A percentile compares a stretch with the other conserved stretches of the same genome.
phyloP scores from a whole-genome alignment of 1,140 invertebrate species.

The Camponotus vicinus region DNA sequence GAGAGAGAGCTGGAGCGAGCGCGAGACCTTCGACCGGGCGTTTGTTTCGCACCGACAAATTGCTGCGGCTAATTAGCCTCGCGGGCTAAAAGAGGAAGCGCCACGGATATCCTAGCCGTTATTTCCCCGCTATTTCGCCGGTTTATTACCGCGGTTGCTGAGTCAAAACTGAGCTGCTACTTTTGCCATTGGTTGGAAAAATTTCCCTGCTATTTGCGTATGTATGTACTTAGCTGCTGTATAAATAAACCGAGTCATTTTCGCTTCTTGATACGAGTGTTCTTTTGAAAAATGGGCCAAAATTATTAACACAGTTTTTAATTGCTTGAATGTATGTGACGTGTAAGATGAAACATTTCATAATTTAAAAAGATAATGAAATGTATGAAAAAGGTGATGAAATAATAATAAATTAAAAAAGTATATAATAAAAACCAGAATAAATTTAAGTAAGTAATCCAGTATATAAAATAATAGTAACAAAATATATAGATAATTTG shows the following conservation, averaged over 20 bases:
- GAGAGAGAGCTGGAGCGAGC: constrained; percentile 74
- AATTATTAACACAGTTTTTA: neutral
- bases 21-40: constrained; percentile 65
- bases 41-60: constrained; percentile 84
- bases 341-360: no score
- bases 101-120: neutral
- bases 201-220: neutral
- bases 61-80: constrained; percentile 83
- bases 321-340: neutral
- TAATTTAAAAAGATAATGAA: neutral
- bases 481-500: neutral
- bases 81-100: constrained; percentile 72
- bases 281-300: neutral
- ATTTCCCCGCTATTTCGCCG: neutral
- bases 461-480: no score
- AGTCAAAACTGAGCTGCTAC: neutral
- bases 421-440: no score
- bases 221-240: no score
- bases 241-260: constrained; percentile 9
- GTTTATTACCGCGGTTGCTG: constrained; percentile 8
- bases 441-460: neutral
- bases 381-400: no score
- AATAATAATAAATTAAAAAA: neutral
- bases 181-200: constrained; percentile 1
- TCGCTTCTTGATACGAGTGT: constrained; percentile 1